A percentile compares a stretch with the other conserved stretches of the same genome.
Evolutionary conservation across 1,140 invertebrate species (phyloP).

Genomic region (Colletes latitarsis): DNA sequence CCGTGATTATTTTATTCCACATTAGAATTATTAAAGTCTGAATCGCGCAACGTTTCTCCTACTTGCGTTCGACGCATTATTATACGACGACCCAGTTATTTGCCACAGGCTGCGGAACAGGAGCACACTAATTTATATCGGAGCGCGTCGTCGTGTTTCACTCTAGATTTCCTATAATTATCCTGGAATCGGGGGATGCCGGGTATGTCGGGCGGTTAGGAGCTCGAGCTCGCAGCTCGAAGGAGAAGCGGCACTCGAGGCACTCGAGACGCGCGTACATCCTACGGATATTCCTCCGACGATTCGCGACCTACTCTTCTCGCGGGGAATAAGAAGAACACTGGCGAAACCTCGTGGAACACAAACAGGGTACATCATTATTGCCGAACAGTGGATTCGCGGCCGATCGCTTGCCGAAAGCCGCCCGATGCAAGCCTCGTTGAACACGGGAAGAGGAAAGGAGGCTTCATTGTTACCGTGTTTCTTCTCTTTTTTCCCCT

Average conservation of each 20-base stretch:
- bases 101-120: conserved; percentile 15
- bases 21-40: no score
- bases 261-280: conserved; percentile 31
- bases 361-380: conserved; percentile 69
- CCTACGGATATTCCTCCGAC: conserved; percentile 32
- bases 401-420: conserved; percentile 68
- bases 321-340: neutral
- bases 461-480: conserved; percentile 64
- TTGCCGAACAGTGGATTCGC: conserved; percentile 67
- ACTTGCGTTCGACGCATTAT: conserved; percentile 16
- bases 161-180: conserved; percentile 48
- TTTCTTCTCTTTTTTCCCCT: conserved; percentile 15
- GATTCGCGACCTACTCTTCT: conserved; percentile 20
- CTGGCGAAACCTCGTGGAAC: conserved; percentile 10
- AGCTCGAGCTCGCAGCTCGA: neutral
- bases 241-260: conserved; percentile 18
- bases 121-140: conserved; percentile 44
- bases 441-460: conserved; percentile 66
- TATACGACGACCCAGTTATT: conserved; percentile 30
- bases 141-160: conserved; percentile 25
- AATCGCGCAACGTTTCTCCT: neutral
- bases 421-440: conserved; percentile 61
- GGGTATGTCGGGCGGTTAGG: neutral
- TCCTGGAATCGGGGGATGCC: neutral
- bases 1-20: no score